Conservation (phyloP, 2,797 vertebrate species). For the Pangasius macronema region DNA sequence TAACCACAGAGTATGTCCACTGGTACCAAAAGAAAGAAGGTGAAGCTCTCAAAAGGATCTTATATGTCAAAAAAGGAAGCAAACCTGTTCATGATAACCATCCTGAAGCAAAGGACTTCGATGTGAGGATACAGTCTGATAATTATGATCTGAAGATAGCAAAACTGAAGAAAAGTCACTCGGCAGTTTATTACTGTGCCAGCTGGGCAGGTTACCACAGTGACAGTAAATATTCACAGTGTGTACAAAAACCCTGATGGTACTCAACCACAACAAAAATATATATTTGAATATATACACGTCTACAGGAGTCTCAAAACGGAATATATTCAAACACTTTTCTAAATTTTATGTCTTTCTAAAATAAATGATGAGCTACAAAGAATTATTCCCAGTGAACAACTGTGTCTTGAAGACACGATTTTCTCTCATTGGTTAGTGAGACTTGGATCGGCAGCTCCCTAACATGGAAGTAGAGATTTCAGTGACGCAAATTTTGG, state of each 20-base stretch:
- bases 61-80: slow-evolving; percentile 4
- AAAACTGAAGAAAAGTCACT: slow-evolving; percentile 17
- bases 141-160: slow-evolving; percentile 39
- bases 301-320: neutral
- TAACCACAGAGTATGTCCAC: neutral
- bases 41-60: slow-evolving; percentile 29
- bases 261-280: neutral
- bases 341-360: neutral
- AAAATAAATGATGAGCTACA: neutral
- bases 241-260: slow-evolving; percentile 15
- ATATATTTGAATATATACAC: neutral
- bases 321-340: neutral
- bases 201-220: slow-evolving; percentile 36
- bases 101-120: neutral
- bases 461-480: too few species aligned
- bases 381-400: neutral
- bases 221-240: neutral
- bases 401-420: slow-evolving; percentile 22
- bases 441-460: too few species aligned
- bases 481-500: too few species aligned
- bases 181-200: slow-evolving; percentile 54
- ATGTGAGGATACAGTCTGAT: neutral
- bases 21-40: slow-evolving; percentile 21
- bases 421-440: too few species aligned
- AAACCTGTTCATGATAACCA: neutral